Conservation (phyloP, 2,797 vertebrate species). For the Coccyzus lansbergi region DNA sequence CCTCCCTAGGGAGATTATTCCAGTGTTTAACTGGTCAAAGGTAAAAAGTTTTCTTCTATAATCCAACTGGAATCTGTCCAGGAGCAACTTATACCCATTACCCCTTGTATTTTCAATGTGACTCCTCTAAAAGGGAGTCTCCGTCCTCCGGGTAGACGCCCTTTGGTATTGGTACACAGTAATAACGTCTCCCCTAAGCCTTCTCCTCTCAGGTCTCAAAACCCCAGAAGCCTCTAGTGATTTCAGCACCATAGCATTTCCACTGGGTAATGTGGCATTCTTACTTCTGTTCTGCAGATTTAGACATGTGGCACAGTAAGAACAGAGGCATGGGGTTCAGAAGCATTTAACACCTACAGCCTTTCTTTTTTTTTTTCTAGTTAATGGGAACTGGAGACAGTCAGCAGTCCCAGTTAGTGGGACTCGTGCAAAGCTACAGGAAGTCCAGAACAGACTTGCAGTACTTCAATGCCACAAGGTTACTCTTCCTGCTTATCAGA, state of each 20-base stretch:
- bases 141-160: no score
- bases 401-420: not conserved
- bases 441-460: not conserved
- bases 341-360: not conserved
- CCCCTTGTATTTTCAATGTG: no score
- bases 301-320: not conserved
- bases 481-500: constrained; percentile 5
- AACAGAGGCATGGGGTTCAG: not conserved
- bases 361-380: not conserved
- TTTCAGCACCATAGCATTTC: not conserved
- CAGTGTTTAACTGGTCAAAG: no score
- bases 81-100: no score
- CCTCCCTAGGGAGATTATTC: no score
- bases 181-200: no score
- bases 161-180: no score
- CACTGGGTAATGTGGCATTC: not conserved
- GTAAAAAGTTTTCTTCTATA: no score
- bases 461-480: not conserved
- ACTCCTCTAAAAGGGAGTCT: no score
- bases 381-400: not conserved
- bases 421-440: not conserved
- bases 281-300: not conserved
- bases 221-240: not conserved
- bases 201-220: not conserved
- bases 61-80: no score